Percentiles rank a stretch among this genome's conserved stretches.
phyloP scores from a whole-genome alignment of 2,113 vertebrate genomes.

The Excalfactoria chinensis region DNA sequence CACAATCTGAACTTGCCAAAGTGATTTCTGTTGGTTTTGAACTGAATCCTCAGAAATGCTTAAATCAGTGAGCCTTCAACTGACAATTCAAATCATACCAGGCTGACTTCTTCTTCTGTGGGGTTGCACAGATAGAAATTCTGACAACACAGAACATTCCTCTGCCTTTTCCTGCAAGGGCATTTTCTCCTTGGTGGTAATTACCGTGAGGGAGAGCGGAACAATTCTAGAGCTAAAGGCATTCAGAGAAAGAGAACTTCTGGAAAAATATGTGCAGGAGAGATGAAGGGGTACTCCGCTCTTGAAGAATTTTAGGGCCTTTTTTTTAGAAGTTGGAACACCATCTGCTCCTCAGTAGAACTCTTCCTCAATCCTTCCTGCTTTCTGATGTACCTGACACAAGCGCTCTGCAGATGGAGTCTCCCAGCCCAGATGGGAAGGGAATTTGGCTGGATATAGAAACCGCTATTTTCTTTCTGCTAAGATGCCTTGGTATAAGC shows the following conservation, averaged over 20 bases:
- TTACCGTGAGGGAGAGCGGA: background rate
- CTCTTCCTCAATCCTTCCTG: conserved; percentile 7
- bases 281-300: background rate
- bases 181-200: background rate
- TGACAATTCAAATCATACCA: background rate
- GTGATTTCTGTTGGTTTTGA: background rate
- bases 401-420: conserved; percentile 52
- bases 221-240: background rate
- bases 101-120: background rate
- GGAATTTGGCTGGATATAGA: conserved; percentile 24
- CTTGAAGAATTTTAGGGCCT: conserved; percentile 14
- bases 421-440: conserved; percentile 53
- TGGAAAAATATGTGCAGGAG: background rate
- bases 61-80: background rate
- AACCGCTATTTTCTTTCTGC: background rate
- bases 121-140: background rate
- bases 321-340: conserved; percentile 41
- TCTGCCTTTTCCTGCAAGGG: background rate
- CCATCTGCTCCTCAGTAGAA: conserved; percentile 47
- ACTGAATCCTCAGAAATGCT: background rate
- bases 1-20: background rate
- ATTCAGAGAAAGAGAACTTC: background rate
- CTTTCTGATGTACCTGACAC: conserved; percentile 5
- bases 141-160: background rate
- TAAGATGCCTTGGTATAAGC: background rate